phyloP scores from a whole-genome alignment of 2,113 vertebrate species.

The Boleophthalmus pectinirostris region DNA sequence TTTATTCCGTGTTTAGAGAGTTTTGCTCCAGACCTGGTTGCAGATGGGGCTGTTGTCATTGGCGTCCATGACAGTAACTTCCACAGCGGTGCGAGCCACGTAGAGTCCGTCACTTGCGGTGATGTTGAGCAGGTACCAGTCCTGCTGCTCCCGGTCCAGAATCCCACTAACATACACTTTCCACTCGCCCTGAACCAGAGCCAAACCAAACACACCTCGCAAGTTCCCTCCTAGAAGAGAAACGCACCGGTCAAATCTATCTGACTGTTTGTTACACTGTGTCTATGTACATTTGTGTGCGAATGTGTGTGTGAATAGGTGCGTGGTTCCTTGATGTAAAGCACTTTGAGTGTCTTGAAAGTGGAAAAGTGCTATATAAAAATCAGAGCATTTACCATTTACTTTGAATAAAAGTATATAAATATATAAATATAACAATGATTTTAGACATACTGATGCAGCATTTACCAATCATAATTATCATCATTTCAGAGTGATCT shows the following conservation, averaged over 20 bases:
- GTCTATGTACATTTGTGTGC: no score
- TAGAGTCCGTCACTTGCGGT: constrained; percentile 93
- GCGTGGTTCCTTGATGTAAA: no score
- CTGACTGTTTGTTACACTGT: not conserved
- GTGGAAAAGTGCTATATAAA: no score
- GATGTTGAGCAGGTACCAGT: constrained; percentile 91
- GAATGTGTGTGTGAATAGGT: no score
- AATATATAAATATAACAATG: no score
- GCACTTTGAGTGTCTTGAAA: no score
- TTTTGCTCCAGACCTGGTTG: constrained; percentile 83
- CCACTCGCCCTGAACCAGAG: constrained; percentile 91
- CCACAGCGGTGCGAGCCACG: constrained; percentile 85
- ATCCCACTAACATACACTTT: constrained; percentile 92
- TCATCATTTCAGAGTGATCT: no score
- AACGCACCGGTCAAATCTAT: not conserved
- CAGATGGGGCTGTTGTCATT: constrained; percentile 96
- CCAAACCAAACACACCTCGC: constrained; percentile 88
- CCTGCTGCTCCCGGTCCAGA: constrained; percentile 93
- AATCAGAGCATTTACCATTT: no score
- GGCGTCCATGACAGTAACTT: constrained; percentile 89
- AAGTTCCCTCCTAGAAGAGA: constrained; percentile 84
- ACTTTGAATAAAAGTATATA: no score
- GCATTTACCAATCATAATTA: no score
- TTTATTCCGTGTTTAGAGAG: not conserved
- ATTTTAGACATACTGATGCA: no score